Conservation (phyloP, 2,888 invertebrate species). For the Tethea ocularis region DNA sequence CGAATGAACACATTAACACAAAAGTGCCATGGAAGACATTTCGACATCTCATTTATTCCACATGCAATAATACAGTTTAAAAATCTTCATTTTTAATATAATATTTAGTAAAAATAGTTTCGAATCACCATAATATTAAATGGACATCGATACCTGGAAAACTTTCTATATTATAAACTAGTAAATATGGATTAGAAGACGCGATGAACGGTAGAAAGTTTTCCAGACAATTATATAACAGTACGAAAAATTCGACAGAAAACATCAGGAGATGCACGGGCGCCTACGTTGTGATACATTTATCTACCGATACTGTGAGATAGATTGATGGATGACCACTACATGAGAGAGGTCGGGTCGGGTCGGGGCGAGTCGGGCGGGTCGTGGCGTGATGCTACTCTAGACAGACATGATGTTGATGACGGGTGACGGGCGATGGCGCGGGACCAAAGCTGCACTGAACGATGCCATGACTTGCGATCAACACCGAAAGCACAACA, state of each 20-base stretch:
- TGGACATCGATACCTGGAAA: constrained; percentile 64
- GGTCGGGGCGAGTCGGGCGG: constrained; percentile 61
- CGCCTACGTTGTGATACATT: constrained; percentile 83
- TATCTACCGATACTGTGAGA: constrained; percentile 78
- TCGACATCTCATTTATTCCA: constrained; percentile 50
- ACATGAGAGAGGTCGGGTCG: constrained; percentile 72
- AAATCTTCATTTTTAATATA: constrained; percentile 7
- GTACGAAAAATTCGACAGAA: constrained; percentile 58
- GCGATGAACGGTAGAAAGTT: constrained; percentile 72
- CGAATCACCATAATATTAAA: constrained; percentile 53
- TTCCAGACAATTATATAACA: constrained; percentile 66
- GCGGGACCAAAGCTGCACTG: constrained; percentile 70
- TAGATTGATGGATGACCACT: constrained; percentile 75
- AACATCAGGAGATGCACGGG: constrained; percentile 71
- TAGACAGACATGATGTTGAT: constrained; percentile 42
- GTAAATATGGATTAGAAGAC: constrained; percentile 53
- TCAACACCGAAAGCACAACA: constrained; percentile 81
- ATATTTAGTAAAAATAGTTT: constrained; percentile 51
- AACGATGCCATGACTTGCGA: constrained; percentile 65
- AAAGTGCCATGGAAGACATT: constrained; percentile 78
- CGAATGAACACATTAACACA: constrained; percentile 52
- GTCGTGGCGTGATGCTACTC: constrained; percentile 66
- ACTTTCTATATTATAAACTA: constrained; percentile 70
- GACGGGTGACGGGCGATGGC: constrained; percentile 55
- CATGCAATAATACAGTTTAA: constrained; percentile 24